Evolutionary conservation across 2,888 invertebrate species (phyloP).

Genomic region (Graphium colonna): DNA sequence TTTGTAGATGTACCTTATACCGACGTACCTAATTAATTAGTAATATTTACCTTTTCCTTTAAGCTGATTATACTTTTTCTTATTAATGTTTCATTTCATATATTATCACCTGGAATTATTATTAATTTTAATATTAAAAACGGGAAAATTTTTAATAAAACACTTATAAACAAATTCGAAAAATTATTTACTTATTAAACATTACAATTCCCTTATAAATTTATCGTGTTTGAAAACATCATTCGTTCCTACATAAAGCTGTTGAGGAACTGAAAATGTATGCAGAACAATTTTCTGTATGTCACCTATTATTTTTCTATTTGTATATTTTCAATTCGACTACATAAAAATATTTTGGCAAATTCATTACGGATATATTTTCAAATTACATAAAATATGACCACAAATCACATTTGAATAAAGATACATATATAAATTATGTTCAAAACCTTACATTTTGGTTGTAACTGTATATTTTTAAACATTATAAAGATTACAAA

Average conservation of each 20-base stretch:
- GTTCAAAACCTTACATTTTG: no score
- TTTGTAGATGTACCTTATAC: no score
- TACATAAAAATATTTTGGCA: slow-evolving; percentile 22
- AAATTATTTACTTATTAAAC: slow-evolving; percentile 29
- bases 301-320: slow-evolving; percentile 6
- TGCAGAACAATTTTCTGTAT: no score
- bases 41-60: no score
- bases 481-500: not conserved
- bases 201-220: slow-evolving; percentile 40
- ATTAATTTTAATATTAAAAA: no score
- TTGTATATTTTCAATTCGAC: slow-evolving; percentile 11
- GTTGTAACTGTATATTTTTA: no score
- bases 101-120: no score
- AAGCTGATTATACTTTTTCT: no score
- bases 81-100: no score
- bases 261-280: not conserved
- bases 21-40: no score
- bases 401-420: slow-evolving; percentile 15
- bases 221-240: slow-evolving; percentile 36
- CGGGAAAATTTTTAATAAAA: not conserved
- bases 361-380: slow-evolving; percentile 23
- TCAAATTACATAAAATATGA: slow-evolving; percentile 28
- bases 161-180: slow-evolving; percentile 18
- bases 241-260: slow-evolving; percentile 7
- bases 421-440: slow-evolving; percentile 21